These are phyloP conservation scores for Arctopsyche grandis DNA, from an alignment of 1,140 invertebrate genomes.

Conservation along the genomic window DNA sequence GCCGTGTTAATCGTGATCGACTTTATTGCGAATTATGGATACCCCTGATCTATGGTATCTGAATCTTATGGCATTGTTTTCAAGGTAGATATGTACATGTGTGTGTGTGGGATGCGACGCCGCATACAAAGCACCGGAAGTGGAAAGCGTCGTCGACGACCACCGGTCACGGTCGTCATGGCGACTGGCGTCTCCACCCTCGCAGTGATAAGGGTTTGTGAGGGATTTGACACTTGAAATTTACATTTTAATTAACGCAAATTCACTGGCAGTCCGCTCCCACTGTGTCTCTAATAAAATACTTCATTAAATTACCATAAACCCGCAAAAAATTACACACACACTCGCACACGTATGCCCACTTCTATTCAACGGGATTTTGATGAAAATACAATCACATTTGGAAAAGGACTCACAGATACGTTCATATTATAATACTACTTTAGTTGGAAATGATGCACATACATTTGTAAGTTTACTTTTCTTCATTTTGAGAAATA, in stretches of 20 bases:
- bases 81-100: too few species aligned
- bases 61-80: too few species aligned
- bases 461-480: too few species aligned
- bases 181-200: conserved; percentile 28
- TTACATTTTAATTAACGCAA: conserved; percentile 52
- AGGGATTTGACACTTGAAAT: conserved; percentile 51
- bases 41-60: too few species aligned
- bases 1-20: too few species aligned
- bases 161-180: conserved; percentile 8
- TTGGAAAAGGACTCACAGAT: too few species aligned
- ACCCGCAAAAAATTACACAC: conserved; percentile 28
- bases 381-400: too few species aligned
- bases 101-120: neutral
- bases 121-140: neutral
- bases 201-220: conserved; percentile 48
- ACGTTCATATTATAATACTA: too few species aligned
- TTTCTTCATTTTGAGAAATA: too few species aligned
- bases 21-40: too few species aligned
- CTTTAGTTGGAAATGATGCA: too few species aligned
- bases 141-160: neutral
- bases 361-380: too few species aligned
- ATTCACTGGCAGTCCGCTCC: conserved; percentile 38
- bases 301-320: conserved; percentile 41
- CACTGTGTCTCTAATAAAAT: conserved; percentile 35
- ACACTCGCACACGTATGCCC: neutral